A percentile compares a stretch with the other conserved stretches of the same genome.
phyloP scores from a whole-genome alignment of 2,113 vertebrate genomes.

The Pyrgilauda ruficollis region DNA sequence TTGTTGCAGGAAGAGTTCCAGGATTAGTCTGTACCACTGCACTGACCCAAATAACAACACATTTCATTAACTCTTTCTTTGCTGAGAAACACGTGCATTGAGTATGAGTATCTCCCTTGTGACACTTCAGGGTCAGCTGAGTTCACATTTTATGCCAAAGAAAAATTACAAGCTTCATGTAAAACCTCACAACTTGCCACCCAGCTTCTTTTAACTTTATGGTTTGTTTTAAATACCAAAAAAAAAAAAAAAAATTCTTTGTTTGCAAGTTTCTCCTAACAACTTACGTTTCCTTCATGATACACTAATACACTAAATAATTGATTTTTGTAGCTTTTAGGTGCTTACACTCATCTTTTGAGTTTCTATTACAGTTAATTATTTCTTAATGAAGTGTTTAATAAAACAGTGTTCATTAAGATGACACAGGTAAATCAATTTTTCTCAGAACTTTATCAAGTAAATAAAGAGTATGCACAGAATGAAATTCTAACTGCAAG shows the following conservation, averaged over 20 bases:
- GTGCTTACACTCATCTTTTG: neutral
- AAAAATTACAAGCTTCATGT: neutral
- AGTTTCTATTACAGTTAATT: neutral
- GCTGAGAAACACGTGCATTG: neutral
- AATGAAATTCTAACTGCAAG: neutral
- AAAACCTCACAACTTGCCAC: neutral
- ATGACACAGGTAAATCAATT: neutral
- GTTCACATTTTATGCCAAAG: neutral
- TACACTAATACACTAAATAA: neutral
- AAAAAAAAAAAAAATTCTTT: neutral
- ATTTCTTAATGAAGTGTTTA: neutral
- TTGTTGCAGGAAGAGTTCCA: neutral
- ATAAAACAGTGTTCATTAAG: neutral
- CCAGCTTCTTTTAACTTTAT: neutral
- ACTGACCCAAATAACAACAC: neutral
- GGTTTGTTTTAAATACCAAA: neutral
- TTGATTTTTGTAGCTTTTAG: neutral
- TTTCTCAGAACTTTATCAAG: neutral
- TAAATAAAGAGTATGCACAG: neutral
- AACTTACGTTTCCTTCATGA: neutral
- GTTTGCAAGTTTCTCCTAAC: neutral
- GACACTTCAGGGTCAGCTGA: neutral
- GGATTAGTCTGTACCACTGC: neutral
- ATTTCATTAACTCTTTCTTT: neutral
- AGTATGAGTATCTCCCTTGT: neutral